Conservation (phyloP, 1,140 invertebrate species). For the Zaprionus gabonicus region DNA sequence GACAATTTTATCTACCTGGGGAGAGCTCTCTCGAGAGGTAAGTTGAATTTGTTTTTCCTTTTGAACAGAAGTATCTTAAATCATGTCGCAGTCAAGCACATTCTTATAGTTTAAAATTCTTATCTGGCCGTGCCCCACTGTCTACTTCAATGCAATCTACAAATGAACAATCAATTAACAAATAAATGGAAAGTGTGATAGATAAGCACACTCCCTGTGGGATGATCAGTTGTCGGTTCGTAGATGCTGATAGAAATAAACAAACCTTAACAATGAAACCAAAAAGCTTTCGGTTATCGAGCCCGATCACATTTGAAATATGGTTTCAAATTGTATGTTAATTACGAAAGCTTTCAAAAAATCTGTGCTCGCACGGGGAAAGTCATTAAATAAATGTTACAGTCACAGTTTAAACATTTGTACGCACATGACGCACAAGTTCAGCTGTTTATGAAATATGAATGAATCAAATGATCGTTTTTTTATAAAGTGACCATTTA, state of each 20-base stretch:
- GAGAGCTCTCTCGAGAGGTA: constrained; percentile 20
- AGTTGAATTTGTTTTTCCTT: constrained; percentile 4
- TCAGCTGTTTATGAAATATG: constrained; percentile 3
- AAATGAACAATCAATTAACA: neutral
- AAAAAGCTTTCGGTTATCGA: neutral
- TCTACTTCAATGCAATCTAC: neutral
- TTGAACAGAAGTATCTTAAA: neutral
- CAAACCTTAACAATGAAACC: neutral
- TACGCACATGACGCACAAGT: neutral
- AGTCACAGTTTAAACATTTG: neutral
- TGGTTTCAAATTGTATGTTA: constrained; percentile 3
- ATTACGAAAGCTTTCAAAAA: neutral
- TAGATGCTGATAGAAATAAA: neutral
- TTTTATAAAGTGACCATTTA: no score
- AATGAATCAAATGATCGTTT: constrained; percentile 1
- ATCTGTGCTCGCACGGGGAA: neutral
- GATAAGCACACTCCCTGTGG: neutral
- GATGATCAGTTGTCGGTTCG: neutral
- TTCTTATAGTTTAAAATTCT: neutral
- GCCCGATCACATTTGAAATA: neutral
- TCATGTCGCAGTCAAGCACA: neutral
- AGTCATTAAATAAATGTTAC: neutral
- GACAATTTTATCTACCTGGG: constrained; percentile 35
- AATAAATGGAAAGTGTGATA: neutral
- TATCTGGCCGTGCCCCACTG: neutral